Base-by-base conservation (phyloP, 2,888 invertebrate genomes). In the Leucoma salicis region DNA sequence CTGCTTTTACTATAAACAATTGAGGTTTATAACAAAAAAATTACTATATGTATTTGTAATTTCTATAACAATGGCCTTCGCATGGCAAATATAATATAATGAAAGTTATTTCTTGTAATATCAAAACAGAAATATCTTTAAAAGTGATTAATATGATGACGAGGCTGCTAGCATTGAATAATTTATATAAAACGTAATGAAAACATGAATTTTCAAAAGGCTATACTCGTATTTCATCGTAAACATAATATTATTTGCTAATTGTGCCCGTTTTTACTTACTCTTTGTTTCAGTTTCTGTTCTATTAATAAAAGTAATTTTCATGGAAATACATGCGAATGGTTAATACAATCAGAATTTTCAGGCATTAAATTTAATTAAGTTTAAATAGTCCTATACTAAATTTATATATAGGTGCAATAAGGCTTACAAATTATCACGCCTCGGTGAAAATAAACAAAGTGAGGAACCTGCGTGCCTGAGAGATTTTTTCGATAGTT, bases 131-230 rank as follows among this genome's bases (percentile, higher is more conserved):
- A 38, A 43, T 52, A 54, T 57, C 55, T 51, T 33, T 25, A 48
- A 38, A 24, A 27, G 46, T 39, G 42, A 36, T 41, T 35, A 45
- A 49, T 55, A 46, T 39, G 56, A 57, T 55, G 49, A 33, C 56
- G 31, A 52, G 42, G 56, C 55, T 45, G 39, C 49, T 45, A 49
- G 32, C 53, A 29, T 32, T 27, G 39, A 47, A 40, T 43, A 43
- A 59, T 56, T 49, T 43, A 37, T 48, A 52, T 46, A 52, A 52
- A 55, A 55, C 45, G 35, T 49, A 49, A 49, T 32, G 12, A 24
- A 49, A 49, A 32, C 42, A 35, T 53, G 41, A 34, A 16, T 12
- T 27, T 27, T 27, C n/a, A 11, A 12, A 27, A 27, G 27, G 27
- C 11, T 27, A n/a, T 11, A 14, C 29, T 13, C 13, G 4, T 29